Base-by-base conservation (phyloP, 1,140 invertebrate species). In the Trialeurodes vaporariorum region DNA sequence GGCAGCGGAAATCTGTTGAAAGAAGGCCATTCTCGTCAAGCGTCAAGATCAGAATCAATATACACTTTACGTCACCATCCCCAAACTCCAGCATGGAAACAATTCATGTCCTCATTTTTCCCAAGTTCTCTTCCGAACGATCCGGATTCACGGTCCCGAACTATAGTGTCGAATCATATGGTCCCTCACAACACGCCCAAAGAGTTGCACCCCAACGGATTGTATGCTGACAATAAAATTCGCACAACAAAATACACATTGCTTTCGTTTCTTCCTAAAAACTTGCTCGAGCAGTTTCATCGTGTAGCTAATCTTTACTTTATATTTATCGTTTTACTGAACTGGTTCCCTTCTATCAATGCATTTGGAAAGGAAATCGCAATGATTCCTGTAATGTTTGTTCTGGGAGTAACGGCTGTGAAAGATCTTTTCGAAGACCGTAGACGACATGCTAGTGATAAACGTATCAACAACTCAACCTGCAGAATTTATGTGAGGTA, bases 251-350 rank as follows among this genome's bases (percentile, higher is more conserved):
- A 98, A 81, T 98, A 98, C 78, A 96, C 93, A 5, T 74, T 93
- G 34, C 80, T 98, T 34, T 95, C 91, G 73, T 98, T 98, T 80
- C 81, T 98, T 73, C 95, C 96, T 13, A 94, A 96, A 77, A 98
- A 98, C 81, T 79, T 99, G 25, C 86, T 98, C 77, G 96, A 98
- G 81, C 96, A 99, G 80, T 98, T 98, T 81, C 94, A 96, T 79
- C 86, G 94, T 27, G 93, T 97, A 75, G 96, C 96, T 58, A 99
- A 99, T 83, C 82, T 98, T 69, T 98, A 98, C 81, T 99, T 99
- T 81, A 89, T 98, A 74, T 93, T 96, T 76, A 97, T 98, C 73
- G 93, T 98, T 66, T 81, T 98, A 69, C 82, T 96, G 60, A 97
- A 98, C 80, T 98, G 93, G 92, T 87, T 97, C 73, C 94, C 94